Percentiles rank a stretch among this genome's conserved stretches.
These are phyloP conservation scores for Tetragnatha montana DNA, from an alignment of 2,888 invertebrate genomes.

Conservation along the genomic window DNA sequence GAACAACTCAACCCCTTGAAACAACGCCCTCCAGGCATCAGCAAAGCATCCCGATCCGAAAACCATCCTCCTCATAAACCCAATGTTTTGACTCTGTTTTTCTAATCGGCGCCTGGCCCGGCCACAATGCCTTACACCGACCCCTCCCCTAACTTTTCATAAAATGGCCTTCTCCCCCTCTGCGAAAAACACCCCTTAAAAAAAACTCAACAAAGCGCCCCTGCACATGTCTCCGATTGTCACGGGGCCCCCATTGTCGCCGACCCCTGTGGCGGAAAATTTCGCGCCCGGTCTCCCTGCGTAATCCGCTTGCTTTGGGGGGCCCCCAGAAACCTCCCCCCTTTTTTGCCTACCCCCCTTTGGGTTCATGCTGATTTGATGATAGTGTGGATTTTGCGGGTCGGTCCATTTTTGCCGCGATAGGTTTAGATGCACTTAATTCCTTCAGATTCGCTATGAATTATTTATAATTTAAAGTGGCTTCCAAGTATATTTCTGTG, in stretches of 20 bases:
- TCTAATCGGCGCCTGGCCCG: slow-evolving; percentile 48
- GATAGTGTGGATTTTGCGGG: slow-evolving; percentile 36
- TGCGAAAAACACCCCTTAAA: slow-evolving; percentile 15
- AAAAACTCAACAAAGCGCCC: slow-evolving; percentile 52
- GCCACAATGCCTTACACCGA: slow-evolving; percentile 19
- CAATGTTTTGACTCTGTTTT: slow-evolving; percentile 70
- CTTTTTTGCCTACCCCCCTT: background rate
- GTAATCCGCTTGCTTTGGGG: slow-evolving; percentile 67
- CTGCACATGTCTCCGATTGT: slow-evolving; percentile 63
- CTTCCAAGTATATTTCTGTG: background rate
- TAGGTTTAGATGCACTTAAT: slow-evolving; percentile 46
- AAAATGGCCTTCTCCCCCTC: slow-evolving; percentile 65
- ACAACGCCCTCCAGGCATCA: background rate
- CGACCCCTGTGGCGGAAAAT: slow-evolving; percentile 68
- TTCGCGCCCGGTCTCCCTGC: slow-evolving; percentile 64
- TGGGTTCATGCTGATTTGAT: slow-evolving; percentile 43
- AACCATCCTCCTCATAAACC: slow-evolving; percentile 53
- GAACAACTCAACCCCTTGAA: background rate
- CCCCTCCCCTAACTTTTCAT: slow-evolving; percentile 60
- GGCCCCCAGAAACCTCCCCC: slow-evolving; percentile 32
- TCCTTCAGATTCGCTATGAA: slow-evolving; percentile 43
- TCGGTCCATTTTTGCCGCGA: slow-evolving; percentile 37
- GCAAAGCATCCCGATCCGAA: background rate
- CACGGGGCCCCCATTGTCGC: slow-evolving; percentile 45
- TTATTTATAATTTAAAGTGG: slow-evolving; percentile 66